These are phyloP conservation scores for Neoascia interrupta DNA, from an alignment of 2,888 invertebrate species.

Conservation along the genomic window DNA sequence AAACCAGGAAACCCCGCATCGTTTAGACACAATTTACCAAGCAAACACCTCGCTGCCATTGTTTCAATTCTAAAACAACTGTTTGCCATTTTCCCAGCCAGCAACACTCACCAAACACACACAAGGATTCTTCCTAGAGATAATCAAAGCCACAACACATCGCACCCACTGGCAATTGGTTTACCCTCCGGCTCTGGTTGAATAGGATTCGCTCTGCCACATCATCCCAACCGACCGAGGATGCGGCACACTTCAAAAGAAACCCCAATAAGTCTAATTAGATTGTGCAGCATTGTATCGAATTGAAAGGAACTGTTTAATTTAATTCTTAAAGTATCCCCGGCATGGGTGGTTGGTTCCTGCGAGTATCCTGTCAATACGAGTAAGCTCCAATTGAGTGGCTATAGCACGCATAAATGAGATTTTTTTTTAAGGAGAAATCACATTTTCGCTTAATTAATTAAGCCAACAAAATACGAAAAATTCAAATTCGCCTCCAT, in stretches of 20 bases:
- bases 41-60: too few relatives aligned
- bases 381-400: too few relatives aligned
- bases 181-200: not conserved
- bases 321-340: conserved; percentile 36
- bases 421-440: too few relatives aligned
- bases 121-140: too few relatives aligned
- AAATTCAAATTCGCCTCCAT: not conserved
- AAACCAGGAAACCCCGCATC: too few relatives aligned
- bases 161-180: conserved; percentile 11
- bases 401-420: conserved; percentile 40
- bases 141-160: too few relatives aligned
- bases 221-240: not conserved
- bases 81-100: too few relatives aligned
- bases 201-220: not conserved
- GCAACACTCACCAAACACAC: too few relatives aligned
- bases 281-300: conserved; percentile 40
- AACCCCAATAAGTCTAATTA: conserved; percentile 53
- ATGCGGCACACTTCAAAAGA: conserved; percentile 45
- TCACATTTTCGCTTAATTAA: conserved; percentile 38
- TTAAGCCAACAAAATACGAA: not conserved
- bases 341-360: not conserved
- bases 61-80: too few relatives aligned
- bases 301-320: conserved; percentile 29
- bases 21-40: too few relatives aligned
- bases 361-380: too few relatives aligned